These are phyloP conservation scores for Frieseomelitta varia DNA, from an alignment of 1,140 invertebrate species.

Conservation along the genomic window DNA sequence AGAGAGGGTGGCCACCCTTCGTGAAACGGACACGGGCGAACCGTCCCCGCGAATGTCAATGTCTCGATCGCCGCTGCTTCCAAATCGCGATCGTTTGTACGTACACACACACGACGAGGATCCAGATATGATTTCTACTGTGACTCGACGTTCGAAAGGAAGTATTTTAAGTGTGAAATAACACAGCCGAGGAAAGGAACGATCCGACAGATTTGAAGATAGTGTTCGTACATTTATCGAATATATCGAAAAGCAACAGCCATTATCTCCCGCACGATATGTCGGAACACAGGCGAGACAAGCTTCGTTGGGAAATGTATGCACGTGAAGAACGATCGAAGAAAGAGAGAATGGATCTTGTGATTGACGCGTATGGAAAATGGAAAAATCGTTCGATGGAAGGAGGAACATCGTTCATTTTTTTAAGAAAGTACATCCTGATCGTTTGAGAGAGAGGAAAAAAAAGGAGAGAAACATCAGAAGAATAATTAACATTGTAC, in stretches of 20 bases:
- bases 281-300: no score
- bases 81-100: not conserved
- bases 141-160: no score
- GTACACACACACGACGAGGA: not conserved
- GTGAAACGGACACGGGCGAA: not conserved
- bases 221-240: not conserved
- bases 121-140: no score
- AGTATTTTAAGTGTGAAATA: no score
- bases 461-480: not conserved
- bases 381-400: conserved; percentile 7
- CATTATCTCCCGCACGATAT: conserved; percentile 8
- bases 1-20: not conserved
- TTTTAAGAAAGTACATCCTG: not conserved
- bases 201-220: no score
- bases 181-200: no score
- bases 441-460: not conserved
- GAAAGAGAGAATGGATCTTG: not conserved
- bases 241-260: not conserved
- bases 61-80: not conserved
- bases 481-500: not conserved
- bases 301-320: not conserved
- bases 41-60: not conserved
- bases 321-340: not conserved
- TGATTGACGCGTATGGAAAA: not conserved
- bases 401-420: not conserved